Evolutionary conservation across 2,797 vertebrate genomes (phyloP), one percentile per base, ranked within the genome.

Genomic region (Chaunax sp.): DNA sequence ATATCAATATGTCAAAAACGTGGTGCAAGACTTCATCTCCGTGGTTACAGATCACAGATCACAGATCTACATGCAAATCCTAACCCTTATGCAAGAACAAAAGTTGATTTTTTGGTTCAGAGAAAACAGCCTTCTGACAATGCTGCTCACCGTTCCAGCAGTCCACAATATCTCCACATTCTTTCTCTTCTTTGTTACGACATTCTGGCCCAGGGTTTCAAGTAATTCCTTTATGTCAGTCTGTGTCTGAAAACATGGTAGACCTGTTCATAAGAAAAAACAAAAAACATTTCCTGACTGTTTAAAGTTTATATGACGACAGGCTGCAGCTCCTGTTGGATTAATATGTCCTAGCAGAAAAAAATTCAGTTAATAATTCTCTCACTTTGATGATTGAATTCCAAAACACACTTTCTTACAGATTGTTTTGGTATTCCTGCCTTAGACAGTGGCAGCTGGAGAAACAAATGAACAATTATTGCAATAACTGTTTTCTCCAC

Each of bases 141-240:
- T 4, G 6, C 10, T 1, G 40, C 95, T 95, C 91, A 99, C 98
- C 81, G 90, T 95, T 61, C 96, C 97, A 72, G 98, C 97, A 72
- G 97, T 92, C 96, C 97, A 99, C 81, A 99, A 92, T 85, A 99
- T 97, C 90, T 99, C 98, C 80, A 99, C 96, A 73, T 99, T 99
- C 93, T 99, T 99, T 72, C 96, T 96, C 89, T 97, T 98, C 93
- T 97, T 98, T 67, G 94, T 94, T 53, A 96, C 95, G 69, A 98
- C 95, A 87, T 96, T 99, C 94, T 99, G 96, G 69, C 97, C 95
- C 71, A 99, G 95, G 64, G 94, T 96, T 93, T 98, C 97, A 85
- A 99, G 93, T 88, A 99, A 93, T 75, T 96, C 96, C 86, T 98
- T 98, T 74, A 98, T 89, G 85, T 98, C 96, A 60, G 93, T 93